Evolutionary conservation across 2,113 vertebrate species (phyloP).

Genomic region (Mohoua ochrocephala): DNA sequence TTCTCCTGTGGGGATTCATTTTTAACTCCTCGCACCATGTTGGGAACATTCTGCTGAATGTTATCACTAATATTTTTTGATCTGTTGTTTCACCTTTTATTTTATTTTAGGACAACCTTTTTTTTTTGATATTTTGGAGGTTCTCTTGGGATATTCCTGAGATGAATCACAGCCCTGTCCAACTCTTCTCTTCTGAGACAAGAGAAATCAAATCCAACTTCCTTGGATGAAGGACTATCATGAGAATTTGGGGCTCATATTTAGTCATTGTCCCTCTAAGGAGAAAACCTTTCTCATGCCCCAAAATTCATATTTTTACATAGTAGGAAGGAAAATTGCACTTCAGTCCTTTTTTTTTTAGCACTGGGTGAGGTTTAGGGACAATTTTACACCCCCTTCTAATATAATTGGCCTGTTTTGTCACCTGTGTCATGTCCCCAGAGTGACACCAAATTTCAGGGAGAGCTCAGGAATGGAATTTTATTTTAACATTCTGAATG

Average conservation of each 20-base stretch:
- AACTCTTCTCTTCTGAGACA: not conserved
- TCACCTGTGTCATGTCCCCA: not conserved
- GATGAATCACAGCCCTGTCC: not conserved
- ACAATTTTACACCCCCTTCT: not conserved
- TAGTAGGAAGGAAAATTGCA: not conserved
- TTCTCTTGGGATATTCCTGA: not conserved
- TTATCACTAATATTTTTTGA: not conserved
- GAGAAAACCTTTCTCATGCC: not conserved
- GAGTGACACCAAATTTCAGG: not conserved
- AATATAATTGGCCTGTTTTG: not conserved
- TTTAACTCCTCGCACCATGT: not conserved
- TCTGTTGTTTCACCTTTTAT: constrained; percentile 5
- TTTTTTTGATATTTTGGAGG: not conserved
- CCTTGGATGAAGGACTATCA: not conserved
- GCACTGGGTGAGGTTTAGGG: not conserved
- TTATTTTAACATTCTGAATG: not conserved
- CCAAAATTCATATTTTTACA: not conserved
- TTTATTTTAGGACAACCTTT: not conserved
- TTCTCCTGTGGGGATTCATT: not conserved
- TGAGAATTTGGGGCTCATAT: not conserved
- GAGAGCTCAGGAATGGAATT: not conserved
- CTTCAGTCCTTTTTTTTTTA: not conserved
- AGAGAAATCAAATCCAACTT: not conserved
- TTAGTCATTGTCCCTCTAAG: not conserved
- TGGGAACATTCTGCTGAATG: not conserved